Base-by-base conservation (phyloP, 2,888 invertebrate species). In the Drosophila robusta region DNA sequence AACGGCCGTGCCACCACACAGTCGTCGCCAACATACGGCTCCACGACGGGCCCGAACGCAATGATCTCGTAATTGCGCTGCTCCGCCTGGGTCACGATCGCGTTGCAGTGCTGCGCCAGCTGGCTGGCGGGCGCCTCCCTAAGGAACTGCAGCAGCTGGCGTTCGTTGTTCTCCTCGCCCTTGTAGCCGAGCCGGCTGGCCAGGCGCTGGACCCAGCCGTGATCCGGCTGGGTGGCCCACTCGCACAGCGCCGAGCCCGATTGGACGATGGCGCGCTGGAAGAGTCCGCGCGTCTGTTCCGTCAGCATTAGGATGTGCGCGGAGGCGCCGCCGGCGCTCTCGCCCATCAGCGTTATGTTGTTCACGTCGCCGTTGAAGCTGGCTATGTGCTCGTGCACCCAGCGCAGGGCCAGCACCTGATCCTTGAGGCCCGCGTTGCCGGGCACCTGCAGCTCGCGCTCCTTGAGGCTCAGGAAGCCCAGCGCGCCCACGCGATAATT, bases 401-500 rank as follows among this genome's bases (percentile, higher is more conserved):
- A 94, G 70, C 92, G 92, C 41, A 94, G 75, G 0, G 93, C 93
- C 72, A 93, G 73, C 1, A 93, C 89, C 86, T 93, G 93, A 82
- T 94, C 94, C 86, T 93, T 93, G 0, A 94, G 80, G 0, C 93
- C 93, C 0, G 93, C 93, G 84, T 94, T 94, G 2, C 93, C 94
- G 1, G 93, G 93, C 26, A 93, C 91, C 39, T 91, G 90, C 4
- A 93, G 70, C 5, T 91, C 87, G 5, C 90, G 88, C 73, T 93
- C 93, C 54, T 92, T 90, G 0, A 93, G 82, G 49, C 91, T 91
- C 14, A 93, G 75, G 67, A 93, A 94, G 11, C 82, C 92, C 47
- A 93, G 81, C 3, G 91, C 89, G 39, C 93, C 93, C n/a, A 94
- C 72, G 5, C 93, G 91, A 75, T 93, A 93, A 60, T 93, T 92